phyloP scores from a whole-genome alignment of 2,113 vertebrate genomes.

The Labrus mixtus region DNA sequence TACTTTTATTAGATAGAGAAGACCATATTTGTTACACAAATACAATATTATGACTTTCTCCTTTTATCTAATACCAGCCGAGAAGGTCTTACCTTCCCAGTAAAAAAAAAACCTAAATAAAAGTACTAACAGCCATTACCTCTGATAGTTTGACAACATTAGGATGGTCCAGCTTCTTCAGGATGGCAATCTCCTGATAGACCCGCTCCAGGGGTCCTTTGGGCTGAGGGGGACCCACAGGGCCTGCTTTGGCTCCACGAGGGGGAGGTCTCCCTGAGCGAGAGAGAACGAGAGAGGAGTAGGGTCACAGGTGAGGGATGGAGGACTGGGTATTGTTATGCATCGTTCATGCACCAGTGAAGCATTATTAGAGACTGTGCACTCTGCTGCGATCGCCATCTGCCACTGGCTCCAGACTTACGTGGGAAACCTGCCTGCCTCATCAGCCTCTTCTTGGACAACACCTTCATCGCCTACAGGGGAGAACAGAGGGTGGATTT shows the following conservation, averaged over 20 bases:
- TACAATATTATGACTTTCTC: too few relatives aligned
- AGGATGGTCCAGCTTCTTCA: constrained; percentile 97
- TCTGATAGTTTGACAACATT: constrained; percentile 98
- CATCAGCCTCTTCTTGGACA: constrained; percentile 98
- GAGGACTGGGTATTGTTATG: neutral
- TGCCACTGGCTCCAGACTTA: constrained; percentile 83
- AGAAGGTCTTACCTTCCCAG: too few relatives aligned
- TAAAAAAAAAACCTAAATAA: too few relatives aligned
- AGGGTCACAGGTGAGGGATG: neutral
- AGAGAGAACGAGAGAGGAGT: neutral
- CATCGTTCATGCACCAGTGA: constrained; percentile 20
- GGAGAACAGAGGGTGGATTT: constrained; percentile 32
- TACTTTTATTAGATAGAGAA: neutral
- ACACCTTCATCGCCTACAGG: constrained; percentile 96
- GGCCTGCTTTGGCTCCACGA: constrained; percentile 86
- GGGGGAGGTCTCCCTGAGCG: constrained; percentile 93
- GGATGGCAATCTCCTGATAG: constrained; percentile 98
- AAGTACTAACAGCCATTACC: constrained; percentile 74
- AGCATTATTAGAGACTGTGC: constrained; percentile 14
- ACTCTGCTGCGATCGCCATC: constrained; percentile 64
- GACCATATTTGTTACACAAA: neutral
- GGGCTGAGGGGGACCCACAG: constrained; percentile 88
- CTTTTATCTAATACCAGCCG: too few relatives aligned
- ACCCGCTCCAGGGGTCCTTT: constrained; percentile 95
- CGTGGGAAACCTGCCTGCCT: constrained; percentile 97